Conservation (phyloP, 2,888 invertebrate species). For the Acrobasis suavella region DNA sequence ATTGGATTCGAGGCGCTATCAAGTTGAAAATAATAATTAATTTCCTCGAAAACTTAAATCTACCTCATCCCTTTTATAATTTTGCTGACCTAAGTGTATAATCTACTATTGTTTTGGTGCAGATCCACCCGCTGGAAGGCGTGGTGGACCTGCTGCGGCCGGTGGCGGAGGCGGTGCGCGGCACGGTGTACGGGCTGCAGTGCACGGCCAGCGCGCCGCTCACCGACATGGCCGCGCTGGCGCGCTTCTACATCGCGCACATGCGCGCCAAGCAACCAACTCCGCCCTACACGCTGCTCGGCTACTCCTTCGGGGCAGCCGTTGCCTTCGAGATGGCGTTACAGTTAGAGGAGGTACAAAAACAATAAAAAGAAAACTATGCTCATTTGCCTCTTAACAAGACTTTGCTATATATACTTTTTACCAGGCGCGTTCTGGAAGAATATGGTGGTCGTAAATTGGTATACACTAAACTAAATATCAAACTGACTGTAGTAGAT, state of each 20-base stretch:
- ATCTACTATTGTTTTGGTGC: not conserved
- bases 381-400: no score
- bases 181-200: conserved; percentile 94
- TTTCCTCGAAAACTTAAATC: no score
- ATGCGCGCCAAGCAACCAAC: conserved; percentile 88
- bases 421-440: no score
- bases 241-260: conserved; percentile 87
- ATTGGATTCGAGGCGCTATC: no score
- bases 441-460: no score
- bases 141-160: conserved; percentile 86
- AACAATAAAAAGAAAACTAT: no score
- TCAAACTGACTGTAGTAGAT: no score
- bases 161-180: conserved; percentile 87
- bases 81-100: no score
- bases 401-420: no score
- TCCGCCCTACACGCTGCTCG: conserved; percentile 94
- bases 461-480: no score
- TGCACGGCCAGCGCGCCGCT: conserved; percentile 90
- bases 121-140: conserved; percentile 93
- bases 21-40: no score
- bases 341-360: conserved; percentile 84
- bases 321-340: conserved; percentile 97
- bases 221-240: conserved; percentile 86
- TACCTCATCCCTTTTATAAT: no score
- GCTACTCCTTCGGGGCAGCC: conserved; percentile 97